Conservation (phyloP, 1,140 invertebrate species). For the Chironomus tepperi region DNA sequence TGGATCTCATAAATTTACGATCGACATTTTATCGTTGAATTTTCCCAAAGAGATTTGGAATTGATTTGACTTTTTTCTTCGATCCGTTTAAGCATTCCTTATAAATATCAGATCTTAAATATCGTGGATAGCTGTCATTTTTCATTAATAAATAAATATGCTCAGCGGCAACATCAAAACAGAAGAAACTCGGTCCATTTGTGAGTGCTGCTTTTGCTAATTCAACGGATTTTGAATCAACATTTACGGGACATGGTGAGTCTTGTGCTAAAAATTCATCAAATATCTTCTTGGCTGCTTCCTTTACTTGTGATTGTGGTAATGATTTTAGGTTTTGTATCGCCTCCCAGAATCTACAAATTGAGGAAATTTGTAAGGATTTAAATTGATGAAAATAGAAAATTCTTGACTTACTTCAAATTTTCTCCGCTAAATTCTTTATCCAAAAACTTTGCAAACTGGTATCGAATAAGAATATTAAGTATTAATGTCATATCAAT, state of each 20-base stretch:
- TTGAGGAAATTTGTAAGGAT: constrained; percentile 43
- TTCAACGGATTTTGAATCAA: constrained; percentile 64
- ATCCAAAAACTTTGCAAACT: constrained; percentile 86
- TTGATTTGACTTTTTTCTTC: constrained; percentile 80
- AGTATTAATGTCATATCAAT: too few species aligned
- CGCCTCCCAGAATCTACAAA: constrained; percentile 76
- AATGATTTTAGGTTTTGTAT: constrained; percentile 87
- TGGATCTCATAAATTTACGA: background rate
- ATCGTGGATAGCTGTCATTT: constrained; percentile 95
- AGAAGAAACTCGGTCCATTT: constrained; percentile 74
- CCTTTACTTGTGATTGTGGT: constrained; percentile 74
- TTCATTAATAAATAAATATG: constrained; percentile 99
- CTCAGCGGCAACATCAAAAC: constrained; percentile 91
- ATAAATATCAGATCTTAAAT: constrained; percentile 97
- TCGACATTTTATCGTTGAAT: constrained; percentile 8
- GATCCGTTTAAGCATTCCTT: constrained; percentile 93
- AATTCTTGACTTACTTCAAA: constrained; percentile 67
- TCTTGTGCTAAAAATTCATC: constrained; percentile 88
- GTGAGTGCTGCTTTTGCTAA: constrained; percentile 38
- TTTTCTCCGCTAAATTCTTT: constrained; percentile 99
- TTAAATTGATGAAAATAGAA: background rate
- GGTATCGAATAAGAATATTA: background rate
- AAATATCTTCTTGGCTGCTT: constrained; percentile 87
- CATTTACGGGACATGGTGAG: constrained; percentile 93
- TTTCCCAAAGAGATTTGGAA: constrained; percentile 39